Percentiles rank a stretch among this genome's conserved stretches.
Conservation (phyloP, 2,888 invertebrate species). For the Sinhomidia bicolor region DNA sequence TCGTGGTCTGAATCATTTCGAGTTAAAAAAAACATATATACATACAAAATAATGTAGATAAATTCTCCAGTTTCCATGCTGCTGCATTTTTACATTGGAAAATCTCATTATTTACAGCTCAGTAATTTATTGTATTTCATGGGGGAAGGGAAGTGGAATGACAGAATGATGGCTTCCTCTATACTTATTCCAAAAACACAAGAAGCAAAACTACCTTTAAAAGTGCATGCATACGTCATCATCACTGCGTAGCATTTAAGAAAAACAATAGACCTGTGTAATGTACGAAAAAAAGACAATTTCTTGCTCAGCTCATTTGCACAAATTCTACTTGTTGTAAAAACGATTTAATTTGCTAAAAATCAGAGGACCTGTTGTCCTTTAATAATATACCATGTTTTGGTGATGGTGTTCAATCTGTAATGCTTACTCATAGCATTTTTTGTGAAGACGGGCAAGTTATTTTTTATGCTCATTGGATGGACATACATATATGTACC, state of each 20-base stretch:
- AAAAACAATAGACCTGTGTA: neutral
- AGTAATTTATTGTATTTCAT: neutral
- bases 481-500: neutral
- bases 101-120: neutral
- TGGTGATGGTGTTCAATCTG: no score
- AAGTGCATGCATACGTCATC: no score
- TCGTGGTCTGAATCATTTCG: neutral
- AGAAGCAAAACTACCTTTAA: no score
- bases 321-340: neutral
- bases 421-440: no score
- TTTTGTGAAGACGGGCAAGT: neutral
- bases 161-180: neutral
- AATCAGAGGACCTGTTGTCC: neutral
- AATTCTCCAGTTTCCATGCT: conserved; percentile 37
- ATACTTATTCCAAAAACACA: neutral
- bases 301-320: neutral
- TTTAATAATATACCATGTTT: neutral
- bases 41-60: neutral
- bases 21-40: neutral
- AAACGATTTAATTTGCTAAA: neutral
- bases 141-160: neutral
- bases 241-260: neutral
- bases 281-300: neutral
- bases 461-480: neutral
- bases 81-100: neutral